Base-by-base conservation (phyloP, 2,797 vertebrate species). In the Pangasius macronema region DNA sequence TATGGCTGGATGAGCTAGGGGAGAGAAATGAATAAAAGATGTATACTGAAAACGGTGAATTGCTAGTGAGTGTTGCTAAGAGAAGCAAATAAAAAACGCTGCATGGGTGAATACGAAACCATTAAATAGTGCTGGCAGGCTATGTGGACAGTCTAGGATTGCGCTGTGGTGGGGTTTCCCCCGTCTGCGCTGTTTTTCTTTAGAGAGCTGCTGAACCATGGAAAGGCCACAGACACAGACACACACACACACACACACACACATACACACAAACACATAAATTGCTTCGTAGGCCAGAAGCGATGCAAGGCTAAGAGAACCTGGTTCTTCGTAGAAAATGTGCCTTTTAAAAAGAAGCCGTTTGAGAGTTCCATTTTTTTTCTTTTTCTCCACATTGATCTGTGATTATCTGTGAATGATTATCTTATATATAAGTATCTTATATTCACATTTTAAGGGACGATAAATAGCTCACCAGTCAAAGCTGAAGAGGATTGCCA, bases 181-280 rank as follows among this genome's bases (percentile, higher is more conserved):
- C 85, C 18, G 82, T 88, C 85, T 86, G 85, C 7, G 3, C 84
- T 84, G 79, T 88, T 90, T 89, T 87, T 89, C 82, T 89, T 88
- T 86, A 84, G 80, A 88, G 87, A 89, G 84, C 88, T 77, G 90
- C 82, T 89, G 88, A 90, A 88, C 85, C 83, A 33, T 85, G 81
- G 72, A 87, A 36, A 20, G 73, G 46, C 72, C 82, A 68, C 81
- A 86, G 33, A 42, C 39, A 59, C n/a, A 46, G 42, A 46, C 70
- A 46, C 70, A 49, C 72, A 75, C 72, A 14, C 24, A 75, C 72
- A 27, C 70, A 76, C 73, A 53, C 46, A 51, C 49, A 76, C 75
- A 76, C 49, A 76, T 49, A 76, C 75, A 51, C 67, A 70, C 67
- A 39, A 33, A 70, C 67, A 70, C 33, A 36, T 18, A 39, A 4